Evolutionary conservation across 2,888 invertebrate species (phyloP).

Genomic region (Hofmannophila pseudospretella): DNA sequence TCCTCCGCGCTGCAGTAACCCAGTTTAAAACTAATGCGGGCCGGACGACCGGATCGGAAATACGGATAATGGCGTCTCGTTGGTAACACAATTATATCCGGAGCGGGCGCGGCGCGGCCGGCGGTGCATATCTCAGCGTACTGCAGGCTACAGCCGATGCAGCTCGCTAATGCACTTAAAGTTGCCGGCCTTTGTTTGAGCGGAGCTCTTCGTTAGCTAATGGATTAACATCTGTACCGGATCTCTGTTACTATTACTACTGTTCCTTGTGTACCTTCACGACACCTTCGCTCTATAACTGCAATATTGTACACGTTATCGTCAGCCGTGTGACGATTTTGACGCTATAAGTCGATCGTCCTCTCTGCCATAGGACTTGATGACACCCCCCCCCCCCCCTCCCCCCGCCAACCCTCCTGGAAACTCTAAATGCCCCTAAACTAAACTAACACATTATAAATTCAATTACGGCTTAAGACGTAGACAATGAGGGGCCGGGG

Average conservation of each 20-base stretch:
- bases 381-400: no score
- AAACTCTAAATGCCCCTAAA: conserved; percentile 64
- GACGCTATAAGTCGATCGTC: no score
- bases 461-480: conserved; percentile 70
- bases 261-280: no score
- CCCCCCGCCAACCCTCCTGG: conserved; percentile 18
- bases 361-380: no score
- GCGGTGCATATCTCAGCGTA: conserved; percentile 40
- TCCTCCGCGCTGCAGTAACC: no score
- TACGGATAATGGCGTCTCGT: conserved; percentile 35
- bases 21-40: conserved; percentile 20
- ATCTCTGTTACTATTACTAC: conserved; percentile 1
- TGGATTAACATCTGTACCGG: no score
- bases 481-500: conserved; percentile 54
- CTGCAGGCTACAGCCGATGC: conserved; percentile 18
- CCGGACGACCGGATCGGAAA: conserved; percentile 26
- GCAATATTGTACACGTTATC: no score
- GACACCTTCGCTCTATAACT: background rate
- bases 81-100: conserved; percentile 30
- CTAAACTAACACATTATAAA: conserved; percentile 74
- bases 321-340: no score
- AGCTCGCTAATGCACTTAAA: conserved; percentile 24
- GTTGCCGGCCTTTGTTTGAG: conserved; percentile 17
- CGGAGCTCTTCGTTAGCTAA: no score
- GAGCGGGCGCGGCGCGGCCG: conserved; percentile 2